Evolutionary conservation across 2,113 vertebrate genomes (phyloP), one percentile per base, ranked within the genome.

Genomic region (Brachirus orientalis): DNA sequence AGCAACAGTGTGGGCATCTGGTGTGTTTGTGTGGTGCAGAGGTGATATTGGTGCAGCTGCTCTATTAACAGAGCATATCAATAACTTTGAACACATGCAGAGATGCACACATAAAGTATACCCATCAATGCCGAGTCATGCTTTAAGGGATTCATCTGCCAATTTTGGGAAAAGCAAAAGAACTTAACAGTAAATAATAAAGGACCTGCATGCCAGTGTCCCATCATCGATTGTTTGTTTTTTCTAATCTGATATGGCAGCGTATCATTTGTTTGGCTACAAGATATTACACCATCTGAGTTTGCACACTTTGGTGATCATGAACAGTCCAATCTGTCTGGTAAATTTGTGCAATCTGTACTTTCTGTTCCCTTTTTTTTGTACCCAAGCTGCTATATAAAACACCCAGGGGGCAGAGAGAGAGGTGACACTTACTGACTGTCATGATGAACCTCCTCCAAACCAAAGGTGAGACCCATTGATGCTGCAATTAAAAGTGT

Each of bases 21-120:
- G 69, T 72, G 55, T 45, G 47, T 55, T 50, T 58, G 68, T 45
- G 71, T 62, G 46, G 55, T 69, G 60, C 75, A 66, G 60, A 81
- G 63, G 69, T 86, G 77, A 86, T 78, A 66, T 61, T 83, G 40
- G 64, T 77, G 72, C 76, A 86, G 66, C 69, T 84, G 80, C 63
- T 78, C 55, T 63, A n/a, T 41, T 46, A 63, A 80, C 18, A 19
- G 57, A 63, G 67, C 77, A 80, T 69, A 64, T 54, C 74, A 87
- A 82, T 75, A 69, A 63, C 48, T 18, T 18, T 38, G 14, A 44
- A 22, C 28, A 38, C 52, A 10, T 14, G 35, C 36, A 50, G n/a
- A 52, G 43, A 50, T 22, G n/a, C 60, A 61, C n/a, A 22, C 20
- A 57, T 18, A 67, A 35, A 19, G 2, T 5, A 18, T 62, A 12